These are phyloP conservation scores for Cephonodes hylas DNA, from an alignment of 2,888 invertebrate species.

Conservation along the genomic window DNA sequence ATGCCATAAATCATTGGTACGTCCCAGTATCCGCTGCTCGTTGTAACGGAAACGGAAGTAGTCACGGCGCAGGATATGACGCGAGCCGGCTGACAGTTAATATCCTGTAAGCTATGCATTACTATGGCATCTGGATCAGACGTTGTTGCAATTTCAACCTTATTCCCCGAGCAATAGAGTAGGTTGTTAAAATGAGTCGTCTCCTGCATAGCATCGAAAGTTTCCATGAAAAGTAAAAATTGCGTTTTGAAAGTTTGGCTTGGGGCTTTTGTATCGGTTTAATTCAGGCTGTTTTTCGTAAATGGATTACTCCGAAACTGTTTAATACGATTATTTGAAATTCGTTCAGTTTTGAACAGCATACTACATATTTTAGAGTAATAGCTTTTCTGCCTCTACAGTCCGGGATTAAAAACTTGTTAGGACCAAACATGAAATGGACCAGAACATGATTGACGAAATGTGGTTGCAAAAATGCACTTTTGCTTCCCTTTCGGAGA, in stretches of 20 bases:
- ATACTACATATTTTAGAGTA: no score
- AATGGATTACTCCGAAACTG: no score
- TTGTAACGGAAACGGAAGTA: constrained; percentile 54
- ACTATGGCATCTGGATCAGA: constrained; percentile 1
- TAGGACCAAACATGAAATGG: no score
- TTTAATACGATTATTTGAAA: no score
- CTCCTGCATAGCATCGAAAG: neutral
- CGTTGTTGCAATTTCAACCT: neutral
- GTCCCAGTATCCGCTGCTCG: constrained; percentile 11
- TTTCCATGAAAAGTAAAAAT: neutral
- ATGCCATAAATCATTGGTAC: constrained; percentile 12
- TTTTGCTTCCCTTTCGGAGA: no score
- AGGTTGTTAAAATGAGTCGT: neutral
- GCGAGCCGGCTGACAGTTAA: constrained; percentile 55
- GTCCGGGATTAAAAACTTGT: no score
- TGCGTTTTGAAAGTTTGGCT: neutral
- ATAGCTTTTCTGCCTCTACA: no score
- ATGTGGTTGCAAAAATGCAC: no score
- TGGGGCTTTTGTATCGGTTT: neutral
- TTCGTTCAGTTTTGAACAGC: neutral
- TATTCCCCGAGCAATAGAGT: neutral
- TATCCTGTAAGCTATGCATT: constrained; percentile 43
- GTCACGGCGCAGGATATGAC: constrained; percentile 65
- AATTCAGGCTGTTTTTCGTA: no score
- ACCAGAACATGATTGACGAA: no score